These are phyloP conservation scores for Neogale vison DNA, from an alignment of 2,113 vertebrate species.

Conservation along the genomic window DNA sequence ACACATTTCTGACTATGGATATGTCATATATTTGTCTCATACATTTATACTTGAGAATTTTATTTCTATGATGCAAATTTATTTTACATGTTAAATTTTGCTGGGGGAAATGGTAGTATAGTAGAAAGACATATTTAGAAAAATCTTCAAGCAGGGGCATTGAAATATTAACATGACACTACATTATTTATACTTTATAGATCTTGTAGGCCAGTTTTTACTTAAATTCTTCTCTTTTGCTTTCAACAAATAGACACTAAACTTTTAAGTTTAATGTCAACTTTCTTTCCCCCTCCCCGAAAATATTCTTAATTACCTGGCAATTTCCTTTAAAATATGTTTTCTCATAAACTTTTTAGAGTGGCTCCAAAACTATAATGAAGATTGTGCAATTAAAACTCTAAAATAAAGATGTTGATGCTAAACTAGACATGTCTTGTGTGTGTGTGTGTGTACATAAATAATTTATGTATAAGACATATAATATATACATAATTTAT, in stretches of 20 bases:
- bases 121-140: neutral
- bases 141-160: neutral
- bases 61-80: neutral
- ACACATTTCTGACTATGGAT: neutral
- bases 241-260: neutral
- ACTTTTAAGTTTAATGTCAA: constrained; percentile 30
- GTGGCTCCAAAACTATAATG: neutral
- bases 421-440: neutral
- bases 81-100: constrained; percentile 13
- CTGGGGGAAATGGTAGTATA: neutral
- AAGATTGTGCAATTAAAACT: constrained; percentile 34
- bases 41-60: neutral
- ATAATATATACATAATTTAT: neutral
- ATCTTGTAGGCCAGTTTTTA: neutral
- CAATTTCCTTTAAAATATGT: neutral
- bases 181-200: constrained; percentile 20
- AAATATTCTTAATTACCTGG: neutral
- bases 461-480: neutral
- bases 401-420: neutral
- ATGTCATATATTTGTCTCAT: constrained; percentile 17
- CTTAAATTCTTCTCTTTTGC: neutral
- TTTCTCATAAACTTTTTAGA: neutral
- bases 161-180: neutral
- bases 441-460: neutral
- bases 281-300: neutral